Conservation (phyloP, 2,113 vertebrate genomes). For the Regulus satrapa region DNA sequence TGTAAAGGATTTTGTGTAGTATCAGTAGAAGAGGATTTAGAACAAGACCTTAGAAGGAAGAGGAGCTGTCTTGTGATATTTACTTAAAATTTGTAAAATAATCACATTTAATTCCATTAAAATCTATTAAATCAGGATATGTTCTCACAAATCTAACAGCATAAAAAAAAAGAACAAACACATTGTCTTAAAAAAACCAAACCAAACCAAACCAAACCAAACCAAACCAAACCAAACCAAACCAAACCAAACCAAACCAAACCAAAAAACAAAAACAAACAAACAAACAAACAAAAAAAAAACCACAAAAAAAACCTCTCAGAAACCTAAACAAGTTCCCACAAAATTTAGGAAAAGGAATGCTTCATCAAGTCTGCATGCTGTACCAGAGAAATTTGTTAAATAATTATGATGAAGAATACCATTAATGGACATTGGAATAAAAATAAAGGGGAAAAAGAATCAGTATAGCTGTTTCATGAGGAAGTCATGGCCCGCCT, state of each 20-base stretch:
- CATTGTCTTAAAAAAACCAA: accelerated
- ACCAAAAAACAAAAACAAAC: no score
- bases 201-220: no score
- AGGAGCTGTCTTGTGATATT: neutral
- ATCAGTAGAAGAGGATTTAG: neutral
- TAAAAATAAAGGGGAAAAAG: neutral
- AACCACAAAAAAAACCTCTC: no score
- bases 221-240: no score
- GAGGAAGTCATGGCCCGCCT: neutral
- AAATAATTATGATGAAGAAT: neutral
- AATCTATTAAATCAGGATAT: neutral
- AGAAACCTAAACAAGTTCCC: accelerated
- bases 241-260: no score
- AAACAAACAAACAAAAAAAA: no score
- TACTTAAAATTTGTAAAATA: neutral
- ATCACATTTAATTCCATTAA: neutral
- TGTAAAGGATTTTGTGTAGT: neutral
- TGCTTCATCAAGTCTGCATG: neutral
- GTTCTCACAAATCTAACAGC: neutral
- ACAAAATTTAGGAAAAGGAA: neutral
- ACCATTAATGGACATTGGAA: neutral
- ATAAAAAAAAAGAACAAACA: neutral
- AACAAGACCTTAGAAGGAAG: neutral
- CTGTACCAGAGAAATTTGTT: neutral
- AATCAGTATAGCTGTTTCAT: neutral